phyloP scores from a whole-genome alignment of 2,797 vertebrate species.

The Netta rufina region DNA sequence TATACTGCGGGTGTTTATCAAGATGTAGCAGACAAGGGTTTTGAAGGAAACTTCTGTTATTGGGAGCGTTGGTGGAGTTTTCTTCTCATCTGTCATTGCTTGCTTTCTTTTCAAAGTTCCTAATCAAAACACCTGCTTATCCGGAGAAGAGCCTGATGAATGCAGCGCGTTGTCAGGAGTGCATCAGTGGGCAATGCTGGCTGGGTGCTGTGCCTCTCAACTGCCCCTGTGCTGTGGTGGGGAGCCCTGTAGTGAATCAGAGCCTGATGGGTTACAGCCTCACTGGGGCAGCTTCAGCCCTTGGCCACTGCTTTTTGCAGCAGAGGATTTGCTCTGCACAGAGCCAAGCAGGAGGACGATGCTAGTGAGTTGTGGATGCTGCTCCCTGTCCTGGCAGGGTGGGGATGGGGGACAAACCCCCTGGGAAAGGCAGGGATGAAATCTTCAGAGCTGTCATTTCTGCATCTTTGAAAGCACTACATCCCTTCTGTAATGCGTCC shows the following conservation, averaged over 20 bases:
- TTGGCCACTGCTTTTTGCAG: background rate
- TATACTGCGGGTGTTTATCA: fast-evolving
- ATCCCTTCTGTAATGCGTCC: background rate
- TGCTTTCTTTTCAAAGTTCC: background rate
- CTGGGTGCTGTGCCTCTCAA: fast-evolving
- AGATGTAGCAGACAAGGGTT: background rate
- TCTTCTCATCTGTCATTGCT: background rate
- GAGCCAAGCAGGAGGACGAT: background rate
- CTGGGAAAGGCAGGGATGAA: background rate
- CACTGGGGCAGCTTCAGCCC: background rate
- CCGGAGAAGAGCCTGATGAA: background rate
- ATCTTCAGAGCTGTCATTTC: background rate
- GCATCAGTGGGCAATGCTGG: fast-evolving
- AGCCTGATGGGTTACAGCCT: background rate
- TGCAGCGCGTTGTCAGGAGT: background rate
- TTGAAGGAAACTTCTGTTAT: background rate
- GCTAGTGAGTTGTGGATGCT: background rate
- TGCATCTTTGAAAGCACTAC: background rate
- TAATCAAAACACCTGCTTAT: background rate
- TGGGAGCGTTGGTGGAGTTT: background rate
- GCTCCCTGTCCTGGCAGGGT: background rate
- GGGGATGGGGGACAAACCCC: background rate
- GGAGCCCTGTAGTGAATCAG: fast-evolving
- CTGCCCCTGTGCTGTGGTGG: background rate
- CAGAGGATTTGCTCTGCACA: background rate